Base-by-base conservation (phyloP, 2,113 vertebrate genomes). In the Forbesichthys papilliferus region DNA sequence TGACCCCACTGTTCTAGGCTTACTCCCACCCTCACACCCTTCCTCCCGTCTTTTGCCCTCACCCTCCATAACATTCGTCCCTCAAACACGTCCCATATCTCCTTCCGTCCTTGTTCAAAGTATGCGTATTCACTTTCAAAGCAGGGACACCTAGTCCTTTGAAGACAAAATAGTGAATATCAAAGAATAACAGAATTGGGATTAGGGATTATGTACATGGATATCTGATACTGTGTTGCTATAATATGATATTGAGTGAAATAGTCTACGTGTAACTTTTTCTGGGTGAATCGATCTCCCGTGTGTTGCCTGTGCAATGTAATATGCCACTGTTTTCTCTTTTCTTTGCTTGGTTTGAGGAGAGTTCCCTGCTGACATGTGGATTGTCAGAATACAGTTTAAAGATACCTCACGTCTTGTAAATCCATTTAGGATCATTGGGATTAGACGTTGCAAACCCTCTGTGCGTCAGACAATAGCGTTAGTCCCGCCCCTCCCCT, bases 11-110 rank as follows among this genome's bases (percentile, higher is more conserved):
- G 66, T 83, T 73, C 87, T 81, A 27, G 27, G 27, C 79, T 87
- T 89, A 77, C 78, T 85, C 84, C 84, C 75, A 73, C 71, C 77
- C 77, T 82, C 69, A 86, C 82, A 84, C 79, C 84, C 84, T 86
- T 82, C 81, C 86, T 85, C 65, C 79, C 66, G 69, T 34, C 68
- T 48, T 14, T 10, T 11, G 12, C 51, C 12, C 66, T 27, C 66
- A 75, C 72, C 73, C 64, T 73, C 69, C 68, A 13, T 53, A 57
- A 56, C 74, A 74, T 63, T 36, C 12, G 7, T 9, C 20, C 42
- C 46, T 20, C 13, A 10, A 3, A 13, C 59, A 56, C 67, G 27
- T 27, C 71, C 68, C 63, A 11, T 74, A 48, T 61, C 62, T 33
- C 66, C 11, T 47, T 74, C 52, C 81, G 66, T 77, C 71, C 68